Conservation (phyloP, 2,888 invertebrate species). For the Synergus laeviventris region DNA sequence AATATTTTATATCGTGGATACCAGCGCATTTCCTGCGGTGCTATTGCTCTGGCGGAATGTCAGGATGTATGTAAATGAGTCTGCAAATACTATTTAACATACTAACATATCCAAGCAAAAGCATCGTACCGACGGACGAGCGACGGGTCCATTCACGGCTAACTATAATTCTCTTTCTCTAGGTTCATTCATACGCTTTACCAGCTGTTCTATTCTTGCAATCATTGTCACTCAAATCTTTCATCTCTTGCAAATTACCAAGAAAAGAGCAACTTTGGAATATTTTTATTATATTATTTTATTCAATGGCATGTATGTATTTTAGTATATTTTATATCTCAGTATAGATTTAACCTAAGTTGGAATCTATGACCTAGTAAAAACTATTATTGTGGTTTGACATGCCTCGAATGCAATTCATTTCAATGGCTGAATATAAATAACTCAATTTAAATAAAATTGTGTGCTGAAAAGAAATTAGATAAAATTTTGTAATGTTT, state of each 20-base stretch:
- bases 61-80: constrained; percentile 39
- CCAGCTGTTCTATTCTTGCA: constrained; percentile 47
- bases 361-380: background rate
- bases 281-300: too few relatives aligned
- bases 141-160: constrained; percentile 59
- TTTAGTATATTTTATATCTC: too few relatives aligned
- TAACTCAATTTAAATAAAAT: background rate
- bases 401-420: background rate
- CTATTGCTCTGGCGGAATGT: constrained; percentile 1
- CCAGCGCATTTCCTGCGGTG: background rate
- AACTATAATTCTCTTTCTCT: constrained; percentile 52
- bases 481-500: background rate
- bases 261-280: background rate
- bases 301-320: too few relatives aligned
- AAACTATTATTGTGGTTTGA: background rate
- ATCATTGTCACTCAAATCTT: constrained; percentile 45
- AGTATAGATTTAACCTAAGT: too few relatives aligned
- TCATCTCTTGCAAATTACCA: constrained; percentile 7
- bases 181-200: constrained; percentile 55
- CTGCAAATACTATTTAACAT: constrained; percentile 15
- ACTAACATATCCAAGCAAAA: constrained; percentile 43
- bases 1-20: constrained; percentile 10
- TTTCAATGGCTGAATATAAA: background rate
- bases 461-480: background rate
- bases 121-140: constrained; percentile 42